These are phyloP conservation scores for Asobara japonica DNA, from an alignment of 1,140 invertebrate genomes.

Conservation along the genomic window DNA sequence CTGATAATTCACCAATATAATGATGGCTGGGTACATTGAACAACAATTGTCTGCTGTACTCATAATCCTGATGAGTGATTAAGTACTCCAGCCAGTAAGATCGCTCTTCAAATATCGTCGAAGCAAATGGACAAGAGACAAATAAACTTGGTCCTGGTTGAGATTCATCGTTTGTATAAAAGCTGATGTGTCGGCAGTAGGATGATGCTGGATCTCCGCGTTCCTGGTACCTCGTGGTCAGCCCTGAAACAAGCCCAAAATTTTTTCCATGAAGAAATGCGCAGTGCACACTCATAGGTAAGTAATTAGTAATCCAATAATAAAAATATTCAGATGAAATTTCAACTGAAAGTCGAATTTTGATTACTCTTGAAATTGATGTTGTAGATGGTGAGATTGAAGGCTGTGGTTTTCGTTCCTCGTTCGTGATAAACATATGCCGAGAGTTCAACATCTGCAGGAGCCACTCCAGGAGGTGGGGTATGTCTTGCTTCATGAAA, in stretches of 20 bases:
- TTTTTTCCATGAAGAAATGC: conserved; percentile 25
- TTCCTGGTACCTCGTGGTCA: conserved; percentile 54
- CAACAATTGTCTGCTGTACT: conserved; percentile 56
- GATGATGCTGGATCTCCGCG: conserved; percentile 41
- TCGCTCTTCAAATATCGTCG: conserved; percentile 46
- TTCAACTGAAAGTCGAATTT: conserved; percentile 20
- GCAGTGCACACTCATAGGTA: neutral
- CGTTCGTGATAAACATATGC: conserved; percentile 47
- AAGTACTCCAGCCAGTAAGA: conserved; percentile 54
- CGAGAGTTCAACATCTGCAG: conserved; percentile 45
- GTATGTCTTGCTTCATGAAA: conserved; percentile 46
- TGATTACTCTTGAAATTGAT: conserved; percentile 52
- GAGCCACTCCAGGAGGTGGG: conserved; percentile 28
- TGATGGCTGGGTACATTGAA: conserved; percentile 55
- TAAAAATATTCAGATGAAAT: neutral
- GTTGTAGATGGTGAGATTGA: conserved; percentile 56
- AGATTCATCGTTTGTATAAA: conserved; percentile 38
- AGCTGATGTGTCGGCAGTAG: conserved; percentile 46
- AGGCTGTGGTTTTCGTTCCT: conserved; percentile 47
- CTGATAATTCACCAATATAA: conserved; percentile 48
- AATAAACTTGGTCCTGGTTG: conserved; percentile 40
- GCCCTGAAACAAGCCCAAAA: conserved; percentile 37
- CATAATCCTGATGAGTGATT: conserved; percentile 41
- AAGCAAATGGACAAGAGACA: conserved; percentile 54
- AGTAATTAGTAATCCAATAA: neutral